phyloP scores from a whole-genome alignment of 2,113 vertebrate species.

The Phrynocephalus versicolor region DNA sequence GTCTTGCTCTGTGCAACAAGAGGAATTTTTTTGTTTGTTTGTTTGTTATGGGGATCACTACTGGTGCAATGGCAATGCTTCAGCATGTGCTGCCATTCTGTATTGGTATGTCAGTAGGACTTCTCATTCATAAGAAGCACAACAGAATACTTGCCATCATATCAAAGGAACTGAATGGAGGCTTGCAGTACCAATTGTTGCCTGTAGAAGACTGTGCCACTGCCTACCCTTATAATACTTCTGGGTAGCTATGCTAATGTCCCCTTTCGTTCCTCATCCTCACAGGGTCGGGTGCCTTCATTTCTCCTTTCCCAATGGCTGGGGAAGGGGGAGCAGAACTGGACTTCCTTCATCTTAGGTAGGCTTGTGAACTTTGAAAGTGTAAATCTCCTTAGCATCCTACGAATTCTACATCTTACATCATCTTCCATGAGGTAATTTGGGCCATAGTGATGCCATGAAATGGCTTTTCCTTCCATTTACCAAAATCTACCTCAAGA shows the following conservation, averaged over 20 bases:
- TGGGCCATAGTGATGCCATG: neutral
- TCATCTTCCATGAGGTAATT: neutral
- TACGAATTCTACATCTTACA: neutral
- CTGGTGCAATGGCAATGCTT: too few species aligned
- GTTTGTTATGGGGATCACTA: too few species aligned
- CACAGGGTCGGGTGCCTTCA: too few species aligned
- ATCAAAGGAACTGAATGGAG: neutral
- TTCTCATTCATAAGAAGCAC: too few species aligned
- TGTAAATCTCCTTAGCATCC: too few species aligned
- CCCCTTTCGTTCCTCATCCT: too few species aligned
- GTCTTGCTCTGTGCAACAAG: too few species aligned
- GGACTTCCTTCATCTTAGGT: neutral
- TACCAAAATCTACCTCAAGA: slow-evolving; percentile 14
- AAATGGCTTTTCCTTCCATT: neutral
- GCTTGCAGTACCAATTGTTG: neutral
- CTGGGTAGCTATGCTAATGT: neutral
- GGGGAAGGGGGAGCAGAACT: neutral
- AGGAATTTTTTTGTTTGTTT: too few species aligned
- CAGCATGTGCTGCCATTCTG: too few species aligned
- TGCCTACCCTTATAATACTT: neutral
- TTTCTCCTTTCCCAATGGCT: neutral
- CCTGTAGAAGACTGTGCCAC: neutral
- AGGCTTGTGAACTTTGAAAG: too few species aligned
- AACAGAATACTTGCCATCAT: too few species aligned
- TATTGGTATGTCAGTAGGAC: too few species aligned